Conservation (phyloP, 2,797 vertebrate species). For the Selene dorsalis region DNA sequence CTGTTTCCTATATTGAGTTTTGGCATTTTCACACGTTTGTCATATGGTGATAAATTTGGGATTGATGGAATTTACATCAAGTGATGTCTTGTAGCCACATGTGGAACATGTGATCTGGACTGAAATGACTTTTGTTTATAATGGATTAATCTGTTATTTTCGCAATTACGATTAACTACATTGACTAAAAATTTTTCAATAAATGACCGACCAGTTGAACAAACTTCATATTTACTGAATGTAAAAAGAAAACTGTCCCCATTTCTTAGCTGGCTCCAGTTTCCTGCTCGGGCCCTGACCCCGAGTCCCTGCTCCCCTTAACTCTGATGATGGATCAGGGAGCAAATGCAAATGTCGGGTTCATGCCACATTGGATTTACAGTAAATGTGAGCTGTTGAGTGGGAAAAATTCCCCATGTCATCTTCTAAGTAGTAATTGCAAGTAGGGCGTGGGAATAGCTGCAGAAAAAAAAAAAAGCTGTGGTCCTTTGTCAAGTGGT, state of each 20-base stretch:
- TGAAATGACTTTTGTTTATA: no score
- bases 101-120: no score
- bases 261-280: neutral
- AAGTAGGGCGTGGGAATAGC: constrained; percentile 45
- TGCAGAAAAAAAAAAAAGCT: constrained; percentile 8
- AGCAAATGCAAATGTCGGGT: neutral
- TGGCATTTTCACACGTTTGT: no score
- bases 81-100: no score
- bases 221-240: neutral
- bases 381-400: constrained; percentile 54
- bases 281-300: neutral
- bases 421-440: constrained; percentile 29
- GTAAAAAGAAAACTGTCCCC: neutral
- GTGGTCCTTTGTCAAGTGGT: neutral
- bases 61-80: no score
- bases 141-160: no score
- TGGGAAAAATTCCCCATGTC: constrained; percentile 34
- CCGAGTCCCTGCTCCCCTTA: neutral
- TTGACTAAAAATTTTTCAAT: no score
- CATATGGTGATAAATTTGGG: no score
- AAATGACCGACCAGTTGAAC: no score
- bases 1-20: no score
- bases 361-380: constrained; percentile 40
- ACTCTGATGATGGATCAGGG: constrained; percentile 14
- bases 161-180: no score